A percentile compares a stretch with the other conserved stretches of the same genome.
Conservation (phyloP, 2,113 vertebrate species). For the Menura novaehollandiae region DNA sequence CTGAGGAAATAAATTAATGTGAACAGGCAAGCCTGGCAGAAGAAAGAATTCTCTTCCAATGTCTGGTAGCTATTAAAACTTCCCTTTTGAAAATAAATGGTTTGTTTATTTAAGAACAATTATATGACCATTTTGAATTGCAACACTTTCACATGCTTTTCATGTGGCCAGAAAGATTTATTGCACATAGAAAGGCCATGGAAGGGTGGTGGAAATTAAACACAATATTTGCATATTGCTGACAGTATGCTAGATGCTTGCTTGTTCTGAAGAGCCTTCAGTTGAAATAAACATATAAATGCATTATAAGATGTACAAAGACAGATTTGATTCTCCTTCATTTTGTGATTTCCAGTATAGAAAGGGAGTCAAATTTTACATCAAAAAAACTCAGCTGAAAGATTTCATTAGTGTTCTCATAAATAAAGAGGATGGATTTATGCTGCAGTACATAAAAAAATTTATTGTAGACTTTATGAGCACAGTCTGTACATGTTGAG, state of each 20-base stretch:
- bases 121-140: neutral
- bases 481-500: neutral
- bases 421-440: neutral
- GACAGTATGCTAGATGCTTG: neutral
- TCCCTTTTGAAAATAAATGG: neutral
- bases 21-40: neutral
- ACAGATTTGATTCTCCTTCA: neutral
- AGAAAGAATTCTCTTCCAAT: neutral
- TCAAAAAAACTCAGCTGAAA: neutral
- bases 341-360: neutral
- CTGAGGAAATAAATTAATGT: neutral
- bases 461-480: neutral
- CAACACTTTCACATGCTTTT: neutral
- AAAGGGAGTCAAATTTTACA: neutral
- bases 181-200: neutral
- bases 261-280: neutral
- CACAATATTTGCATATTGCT: neutral
- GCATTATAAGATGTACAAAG: neutral
- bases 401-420: neutral
- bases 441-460: neutral
- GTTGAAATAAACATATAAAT: neutral
- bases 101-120: neutral
- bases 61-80: neutral
- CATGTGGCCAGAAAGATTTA: neutral
- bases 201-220: neutral